Percentiles rank a stretch among this genome's conserved stretches.
Conservation (phyloP, 2,888 invertebrate genomes). For the Chalcis sispes region DNA sequence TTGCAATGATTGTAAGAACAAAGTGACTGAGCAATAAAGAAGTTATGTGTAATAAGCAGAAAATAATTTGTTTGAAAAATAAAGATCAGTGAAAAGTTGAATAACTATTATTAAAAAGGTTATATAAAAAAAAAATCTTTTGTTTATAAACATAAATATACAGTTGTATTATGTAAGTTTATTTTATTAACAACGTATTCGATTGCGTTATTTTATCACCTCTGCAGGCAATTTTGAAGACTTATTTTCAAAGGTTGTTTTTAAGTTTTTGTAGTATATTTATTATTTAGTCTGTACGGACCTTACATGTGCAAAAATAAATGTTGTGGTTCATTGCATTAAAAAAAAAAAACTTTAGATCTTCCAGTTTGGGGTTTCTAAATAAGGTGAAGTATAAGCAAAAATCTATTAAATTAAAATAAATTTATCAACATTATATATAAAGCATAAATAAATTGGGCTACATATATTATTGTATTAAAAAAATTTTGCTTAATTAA, state of each 20-base stretch:
- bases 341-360: conserved; percentile 39
- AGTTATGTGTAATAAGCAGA: conserved; percentile 11
- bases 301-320: conserved; percentile 17
- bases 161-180: conserved; percentile 28
- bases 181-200: conserved; percentile 22
- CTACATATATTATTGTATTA: conserved; percentile 6
- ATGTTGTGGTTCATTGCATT: conserved; percentile 19
- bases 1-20: conserved; percentile 19
- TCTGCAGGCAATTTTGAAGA: conserved; percentile 37
- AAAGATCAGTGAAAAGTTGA: conserved; percentile 1
- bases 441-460: conserved; percentile 14
- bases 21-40: conserved; percentile 42
- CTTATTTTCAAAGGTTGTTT: conserved; percentile 39
- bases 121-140: conserved; percentile 28
- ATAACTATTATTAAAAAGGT: conserved; percentile 30
- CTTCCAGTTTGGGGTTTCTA: conserved; percentile 55
- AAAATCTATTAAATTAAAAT: conserved; percentile 2
- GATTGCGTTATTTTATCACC: conserved; percentile 37
- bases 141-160: conserved; percentile 23
- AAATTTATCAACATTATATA: conserved; percentile 14
- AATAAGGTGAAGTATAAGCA: conserved; percentile 36
- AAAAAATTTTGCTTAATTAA: conserved; percentile 19
- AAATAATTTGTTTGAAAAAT: conserved; percentile 21
- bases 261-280: conserved; percentile 9
- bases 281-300: conserved; percentile 31